Percentiles rank a stretch among this genome's conserved stretches.
phyloP scores from a whole-genome alignment of 2,888 invertebrate genomes.

The Serrognathus titanus region DNA sequence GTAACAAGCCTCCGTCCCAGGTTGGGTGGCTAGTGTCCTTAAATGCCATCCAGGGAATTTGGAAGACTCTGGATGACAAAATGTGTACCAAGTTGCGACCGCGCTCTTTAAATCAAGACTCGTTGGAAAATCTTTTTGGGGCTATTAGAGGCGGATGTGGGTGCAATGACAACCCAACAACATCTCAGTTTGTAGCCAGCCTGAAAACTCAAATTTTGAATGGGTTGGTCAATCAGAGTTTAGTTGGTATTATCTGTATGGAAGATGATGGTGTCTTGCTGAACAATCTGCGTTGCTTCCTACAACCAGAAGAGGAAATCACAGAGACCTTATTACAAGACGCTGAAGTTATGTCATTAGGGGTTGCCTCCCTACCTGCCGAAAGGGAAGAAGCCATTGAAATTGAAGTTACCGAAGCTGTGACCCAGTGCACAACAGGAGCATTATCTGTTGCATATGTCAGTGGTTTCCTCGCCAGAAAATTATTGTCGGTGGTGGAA shows the following conservation, averaged over 20 bases:
- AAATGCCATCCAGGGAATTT: neutral
- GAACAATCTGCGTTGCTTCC: neutral
- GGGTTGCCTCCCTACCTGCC: too few relatives aligned
- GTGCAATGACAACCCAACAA: slow-evolving; percentile 21
- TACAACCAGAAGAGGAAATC: too few relatives aligned
- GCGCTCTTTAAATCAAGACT: slow-evolving; percentile 24
- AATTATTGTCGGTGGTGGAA: neutral
- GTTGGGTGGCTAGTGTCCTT: too few relatives aligned
- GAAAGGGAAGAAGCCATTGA: too few relatives aligned
- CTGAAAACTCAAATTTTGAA: slow-evolving; percentile 22
- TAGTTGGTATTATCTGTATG: slow-evolving; percentile 13
- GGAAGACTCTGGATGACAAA: neutral
- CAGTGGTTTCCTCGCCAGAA: neutral
- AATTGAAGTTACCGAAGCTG: neutral
- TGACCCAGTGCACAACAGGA: neutral
- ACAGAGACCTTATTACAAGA: too few relatives aligned
- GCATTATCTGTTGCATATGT: neutral
- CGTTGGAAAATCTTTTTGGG: slow-evolving; percentile 24
- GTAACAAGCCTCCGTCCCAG: too few relatives aligned
- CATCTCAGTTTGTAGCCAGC: slow-evolving; percentile 19
- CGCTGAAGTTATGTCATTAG: too few relatives aligned
- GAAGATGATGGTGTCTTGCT: slow-evolving; percentile 12
- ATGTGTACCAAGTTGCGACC: slow-evolving; percentile 1
- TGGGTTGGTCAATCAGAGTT: slow-evolving; percentile 6
- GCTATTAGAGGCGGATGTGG: slow-evolving; percentile 22